These are phyloP conservation scores for Phrynosoma blainvillii DNA, from an alignment of 2,113 vertebrate species.

Conservation along the genomic window DNA sequence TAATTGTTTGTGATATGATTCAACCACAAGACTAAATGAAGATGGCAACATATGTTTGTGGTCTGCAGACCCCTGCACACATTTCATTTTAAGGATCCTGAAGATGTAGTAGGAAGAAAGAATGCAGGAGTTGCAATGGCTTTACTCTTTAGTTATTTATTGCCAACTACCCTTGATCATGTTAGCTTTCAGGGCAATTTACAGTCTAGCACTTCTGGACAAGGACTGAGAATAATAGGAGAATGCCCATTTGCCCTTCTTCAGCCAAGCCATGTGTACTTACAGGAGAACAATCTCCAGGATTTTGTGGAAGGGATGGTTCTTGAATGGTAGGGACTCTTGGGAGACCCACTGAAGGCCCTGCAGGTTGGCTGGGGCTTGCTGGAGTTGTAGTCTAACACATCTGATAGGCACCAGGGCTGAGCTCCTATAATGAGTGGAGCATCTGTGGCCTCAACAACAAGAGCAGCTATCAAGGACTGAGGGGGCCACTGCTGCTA, in stretches of 20 bases:
- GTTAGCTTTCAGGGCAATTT: background rate
- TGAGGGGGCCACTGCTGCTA: too few species aligned
- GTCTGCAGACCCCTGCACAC: background rate
- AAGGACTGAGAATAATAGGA: background rate
- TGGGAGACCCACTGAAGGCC: background rate
- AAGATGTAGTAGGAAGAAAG: background rate
- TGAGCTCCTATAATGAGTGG: too few species aligned
- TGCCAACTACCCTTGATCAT: background rate
- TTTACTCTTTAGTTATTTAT: background rate
- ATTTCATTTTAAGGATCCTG: background rate
- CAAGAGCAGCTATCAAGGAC: too few species aligned
- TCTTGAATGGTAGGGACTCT: background rate
- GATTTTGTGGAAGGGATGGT: background rate
- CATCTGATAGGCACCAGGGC: too few species aligned
- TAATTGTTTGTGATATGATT: background rate
- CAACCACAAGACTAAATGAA: background rate
- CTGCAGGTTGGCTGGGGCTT: too few species aligned
- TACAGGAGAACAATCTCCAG: background rate
- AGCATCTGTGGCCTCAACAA: too few species aligned
- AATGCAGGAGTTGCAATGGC: background rate
- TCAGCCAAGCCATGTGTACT: too few species aligned
- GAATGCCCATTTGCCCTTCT: background rate
- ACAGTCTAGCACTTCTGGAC: background rate
- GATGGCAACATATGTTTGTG: background rate
- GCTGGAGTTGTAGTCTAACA: too few species aligned